Conservation (phyloP, 2,113 vertebrate genomes). For the Psittacus erithacus region DNA sequence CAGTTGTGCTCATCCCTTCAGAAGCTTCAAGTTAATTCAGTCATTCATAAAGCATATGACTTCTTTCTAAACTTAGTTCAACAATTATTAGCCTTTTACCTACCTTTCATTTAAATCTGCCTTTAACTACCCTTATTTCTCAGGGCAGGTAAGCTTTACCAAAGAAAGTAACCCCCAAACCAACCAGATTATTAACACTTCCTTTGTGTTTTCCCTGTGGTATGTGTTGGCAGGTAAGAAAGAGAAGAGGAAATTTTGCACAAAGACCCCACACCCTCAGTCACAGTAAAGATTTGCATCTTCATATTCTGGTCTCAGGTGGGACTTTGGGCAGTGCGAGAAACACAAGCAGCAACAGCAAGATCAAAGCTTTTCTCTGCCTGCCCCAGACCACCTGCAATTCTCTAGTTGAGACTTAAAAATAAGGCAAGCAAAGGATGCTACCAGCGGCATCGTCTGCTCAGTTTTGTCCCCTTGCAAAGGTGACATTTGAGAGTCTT, state of each 20-base stretch:
- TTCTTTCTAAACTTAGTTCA: background rate
- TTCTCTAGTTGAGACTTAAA: background rate
- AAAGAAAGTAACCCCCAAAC: background rate
- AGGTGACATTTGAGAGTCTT: background rate
- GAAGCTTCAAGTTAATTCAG: background rate
- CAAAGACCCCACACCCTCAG: background rate
- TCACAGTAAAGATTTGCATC: background rate
- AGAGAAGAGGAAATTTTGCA: background rate
- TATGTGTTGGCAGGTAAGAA: background rate
- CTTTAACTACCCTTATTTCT: background rate
- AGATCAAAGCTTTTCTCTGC: background rate
- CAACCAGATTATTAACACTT: background rate
- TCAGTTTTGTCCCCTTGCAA: background rate
- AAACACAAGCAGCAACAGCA: background rate
- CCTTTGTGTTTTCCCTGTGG: fast-evolving
- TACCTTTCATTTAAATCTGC: background rate
- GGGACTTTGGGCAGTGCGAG: background rate
- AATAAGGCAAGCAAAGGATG: background rate
- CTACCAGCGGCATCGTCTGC: background rate
- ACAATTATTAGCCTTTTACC: background rate
- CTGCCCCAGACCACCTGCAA: background rate
- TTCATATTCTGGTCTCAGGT: background rate
- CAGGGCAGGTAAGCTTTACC: background rate
- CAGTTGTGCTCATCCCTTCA: background rate
- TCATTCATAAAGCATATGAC: background rate